Percentiles rank a stretch among this genome's conserved stretches.
phyloP scores from a whole-genome alignment of 2,113 vertebrate species.

The Calyptommatus sinebrachiatus region DNA sequence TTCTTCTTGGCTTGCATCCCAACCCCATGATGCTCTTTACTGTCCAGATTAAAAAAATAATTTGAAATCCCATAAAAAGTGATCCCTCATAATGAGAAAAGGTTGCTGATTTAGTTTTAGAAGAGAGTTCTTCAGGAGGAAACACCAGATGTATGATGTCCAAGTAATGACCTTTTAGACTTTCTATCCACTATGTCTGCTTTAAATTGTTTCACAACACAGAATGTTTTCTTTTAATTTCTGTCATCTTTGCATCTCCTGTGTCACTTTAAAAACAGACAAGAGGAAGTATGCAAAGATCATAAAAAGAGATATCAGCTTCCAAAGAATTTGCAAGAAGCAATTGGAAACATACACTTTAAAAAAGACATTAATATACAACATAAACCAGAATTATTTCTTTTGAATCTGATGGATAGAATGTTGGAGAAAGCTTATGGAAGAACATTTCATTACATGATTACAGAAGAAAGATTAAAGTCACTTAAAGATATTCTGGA shows the following conservation, averaged over 20 bases:
- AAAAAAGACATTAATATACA: no score
- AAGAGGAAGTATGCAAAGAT: not conserved
- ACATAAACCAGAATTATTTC: no score
- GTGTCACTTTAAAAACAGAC: not conserved
- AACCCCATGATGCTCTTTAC: conserved; percentile 50
- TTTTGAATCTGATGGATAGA: no score
- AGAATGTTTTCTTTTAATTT: conserved; percentile 58
- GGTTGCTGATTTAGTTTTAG: conserved; percentile 26
- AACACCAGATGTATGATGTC: conserved; percentile 54
- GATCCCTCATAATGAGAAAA: conserved; percentile 50
- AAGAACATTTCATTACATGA: no score
- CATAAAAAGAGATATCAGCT: conserved; percentile 15
- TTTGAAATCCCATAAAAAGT: conserved; percentile 56
- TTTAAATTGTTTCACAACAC: conserved; percentile 40
- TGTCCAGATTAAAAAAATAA: conserved; percentile 48
- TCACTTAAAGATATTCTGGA: no score
- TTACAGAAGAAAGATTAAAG: no score
- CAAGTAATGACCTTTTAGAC: conserved; percentile 42
- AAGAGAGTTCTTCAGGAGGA: conserved; percentile 27
- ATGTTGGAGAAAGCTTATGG: no score
- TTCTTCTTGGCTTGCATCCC: conserved; percentile 59
- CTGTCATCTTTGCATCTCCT: conserved; percentile 20
- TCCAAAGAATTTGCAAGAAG: conserved; percentile 3
- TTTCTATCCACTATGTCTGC: conserved; percentile 20
- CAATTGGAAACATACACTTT: not conserved